Evolutionary conservation across 2,113 vertebrate species (phyloP).

Genomic region (Sinocyclocheilus rhinocerous): DNA sequence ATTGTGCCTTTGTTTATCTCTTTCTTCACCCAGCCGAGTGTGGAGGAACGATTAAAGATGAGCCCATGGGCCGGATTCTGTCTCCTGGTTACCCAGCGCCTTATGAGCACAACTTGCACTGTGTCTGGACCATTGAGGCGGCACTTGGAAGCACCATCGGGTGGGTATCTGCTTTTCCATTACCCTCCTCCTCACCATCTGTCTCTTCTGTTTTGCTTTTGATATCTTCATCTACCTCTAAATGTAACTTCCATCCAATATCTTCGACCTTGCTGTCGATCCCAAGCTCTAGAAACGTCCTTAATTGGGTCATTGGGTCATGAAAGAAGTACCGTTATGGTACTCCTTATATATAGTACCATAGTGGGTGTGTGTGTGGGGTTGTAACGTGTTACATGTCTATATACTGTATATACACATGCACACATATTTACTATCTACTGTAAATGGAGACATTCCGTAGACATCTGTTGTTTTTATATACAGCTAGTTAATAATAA

Average conservation of each 20-base stretch:
- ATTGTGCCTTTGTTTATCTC: conserved; percentile 24
- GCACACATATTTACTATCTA: neutral
- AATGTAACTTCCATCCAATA: neutral
- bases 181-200: conserved; percentile 62
- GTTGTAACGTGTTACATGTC: no score
- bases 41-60: conserved; percentile 86
- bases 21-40: conserved; percentile 83
- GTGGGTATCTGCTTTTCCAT: conserved; percentile 76
- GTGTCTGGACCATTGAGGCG: conserved; percentile 92
- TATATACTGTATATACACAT: no score
- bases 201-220: conserved; percentile 46
- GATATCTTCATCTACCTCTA: conserved; percentile 21
- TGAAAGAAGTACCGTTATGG: neutral
- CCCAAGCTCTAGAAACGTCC: neutral
- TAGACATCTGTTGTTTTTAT: neutral
- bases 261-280: neutral
- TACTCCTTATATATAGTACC: no score
- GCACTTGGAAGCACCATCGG: conserved; percentile 93
- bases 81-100: conserved; percentile 96
- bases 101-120: conserved; percentile 97
- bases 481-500: neutral
- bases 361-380: no score
- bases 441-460: neutral
- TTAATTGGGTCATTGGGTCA: neutral
- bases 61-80: conserved; percentile 84